Percentiles rank a stretch among this genome's conserved stretches.
phyloP scores from a whole-genome alignment of 2,113 vertebrate species.

The Crotalus helleri region DNA sequence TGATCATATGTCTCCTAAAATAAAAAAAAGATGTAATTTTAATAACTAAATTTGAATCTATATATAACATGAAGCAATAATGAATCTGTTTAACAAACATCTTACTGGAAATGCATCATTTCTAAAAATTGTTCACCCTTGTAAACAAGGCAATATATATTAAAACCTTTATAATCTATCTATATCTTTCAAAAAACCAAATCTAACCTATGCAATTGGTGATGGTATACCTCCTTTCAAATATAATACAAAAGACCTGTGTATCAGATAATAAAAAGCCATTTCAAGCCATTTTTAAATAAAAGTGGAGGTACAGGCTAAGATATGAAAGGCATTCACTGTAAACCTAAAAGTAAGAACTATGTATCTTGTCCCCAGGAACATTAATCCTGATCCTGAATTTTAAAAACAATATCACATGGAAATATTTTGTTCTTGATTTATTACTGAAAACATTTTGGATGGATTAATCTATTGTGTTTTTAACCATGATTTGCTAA shows the following conservation, averaged over 20 bases:
- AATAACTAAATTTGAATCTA: too few species aligned
- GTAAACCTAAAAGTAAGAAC: neutral
- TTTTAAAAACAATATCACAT: slow-evolving; percentile 25
- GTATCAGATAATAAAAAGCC: too few species aligned
- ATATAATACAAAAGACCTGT: neutral
- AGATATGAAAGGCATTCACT: too few species aligned
- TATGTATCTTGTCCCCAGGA: slow-evolving; percentile 40
- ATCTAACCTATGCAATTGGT: neutral
- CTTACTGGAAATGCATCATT: too few species aligned
- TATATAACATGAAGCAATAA: too few species aligned
- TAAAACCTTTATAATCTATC: neutral
- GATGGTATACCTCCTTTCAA: neutral
- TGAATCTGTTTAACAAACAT: too few species aligned
- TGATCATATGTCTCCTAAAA: too few species aligned
- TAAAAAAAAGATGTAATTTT: too few species aligned
- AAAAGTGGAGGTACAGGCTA: neutral
- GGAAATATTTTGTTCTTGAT: slow-evolving; percentile 33
- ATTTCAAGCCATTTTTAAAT: neutral
- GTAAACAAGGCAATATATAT: too few species aligned
- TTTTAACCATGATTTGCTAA: too few species aligned
- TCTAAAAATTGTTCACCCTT: too few species aligned
- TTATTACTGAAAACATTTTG: slow-evolving; percentile 33
- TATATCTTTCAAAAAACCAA: neutral
- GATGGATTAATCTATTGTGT: too few species aligned
- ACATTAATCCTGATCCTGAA: slow-evolving; percentile 44